These are phyloP conservation scores for Diarsia mendica DNA, from an alignment of 2,888 invertebrate genomes.

Conservation along the genomic window DNA sequence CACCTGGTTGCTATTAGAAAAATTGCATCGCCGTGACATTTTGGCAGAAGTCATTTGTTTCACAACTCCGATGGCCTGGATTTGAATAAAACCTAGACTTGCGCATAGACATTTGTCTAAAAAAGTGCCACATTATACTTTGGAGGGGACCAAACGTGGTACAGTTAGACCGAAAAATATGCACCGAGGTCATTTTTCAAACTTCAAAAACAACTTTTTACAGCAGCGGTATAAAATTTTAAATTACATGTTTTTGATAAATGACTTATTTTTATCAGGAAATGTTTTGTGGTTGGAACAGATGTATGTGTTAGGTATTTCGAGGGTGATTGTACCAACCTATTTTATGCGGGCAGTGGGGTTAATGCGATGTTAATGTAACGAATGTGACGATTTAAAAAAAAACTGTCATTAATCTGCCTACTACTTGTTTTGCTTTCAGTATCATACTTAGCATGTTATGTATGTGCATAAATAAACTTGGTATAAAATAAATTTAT, in stretches of 20 bases:
- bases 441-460: conserved; percentile 51
- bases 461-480: conserved; percentile 24
- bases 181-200: conserved; percentile 72
- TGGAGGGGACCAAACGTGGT: conserved; percentile 50
- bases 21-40: conserved; percentile 85
- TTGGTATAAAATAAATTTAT: neutral
- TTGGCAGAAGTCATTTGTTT: conserved; percentile 87
- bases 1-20: conserved; percentile 86
- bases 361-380: conserved; percentile 79
- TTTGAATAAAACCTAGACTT: conserved; percentile 85
- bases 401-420: conserved; percentile 74
- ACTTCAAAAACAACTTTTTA: conserved; percentile 64
- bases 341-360: conserved; percentile 74
- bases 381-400: conserved; percentile 69
- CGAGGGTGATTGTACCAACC: conserved; percentile 71
- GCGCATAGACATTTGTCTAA: conserved; percentile 65
- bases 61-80: conserved; percentile 70
- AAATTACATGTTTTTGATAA: conserved; percentile 42
- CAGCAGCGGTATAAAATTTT: conserved; percentile 46
- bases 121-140: conserved; percentile 70
- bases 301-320: conserved; percentile 54
- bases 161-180: conserved; percentile 67
- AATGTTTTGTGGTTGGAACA: conserved; percentile 50
- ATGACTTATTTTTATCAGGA: conserved; percentile 50
- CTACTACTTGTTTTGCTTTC: conserved; percentile 73